phyloP scores from a whole-genome alignment of 1,140 invertebrate species.

The Caerostris extrusa region DNA sequence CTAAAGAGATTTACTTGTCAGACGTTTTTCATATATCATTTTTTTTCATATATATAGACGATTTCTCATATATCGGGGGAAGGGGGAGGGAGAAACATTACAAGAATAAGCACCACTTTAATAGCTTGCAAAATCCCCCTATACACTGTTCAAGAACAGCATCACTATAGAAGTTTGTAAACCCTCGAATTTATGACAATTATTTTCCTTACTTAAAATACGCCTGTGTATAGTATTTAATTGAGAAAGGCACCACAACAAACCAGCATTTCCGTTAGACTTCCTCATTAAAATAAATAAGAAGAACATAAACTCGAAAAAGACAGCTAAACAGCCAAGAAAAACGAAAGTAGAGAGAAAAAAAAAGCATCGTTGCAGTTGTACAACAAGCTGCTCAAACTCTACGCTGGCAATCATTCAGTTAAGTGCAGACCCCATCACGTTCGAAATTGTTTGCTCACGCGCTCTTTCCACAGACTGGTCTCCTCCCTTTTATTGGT shows the following conservation, averaged over 20 bases:
- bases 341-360: neutral
- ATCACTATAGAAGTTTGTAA: too few relatives aligned
- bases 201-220: too few relatives aligned
- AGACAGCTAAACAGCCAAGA: neutral
- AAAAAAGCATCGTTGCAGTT: neutral
- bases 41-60: too few relatives aligned
- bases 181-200: too few relatives aligned
- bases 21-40: too few relatives aligned
- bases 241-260: neutral
- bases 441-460: neutral
- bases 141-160: too few relatives aligned
- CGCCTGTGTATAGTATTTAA: too few relatives aligned
- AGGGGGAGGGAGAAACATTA: too few relatives aligned
- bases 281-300: neutral
- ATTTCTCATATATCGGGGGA: too few relatives aligned
- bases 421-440: neutral
- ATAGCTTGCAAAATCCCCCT: too few relatives aligned
- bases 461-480: neutral
- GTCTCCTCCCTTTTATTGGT: neutral
- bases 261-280: neutral
- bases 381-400: neutral
- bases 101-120: too few relatives aligned
- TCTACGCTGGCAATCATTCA: neutral
- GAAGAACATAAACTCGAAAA: neutral
- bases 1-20: too few relatives aligned